Evolutionary conservation across 1,140 invertebrate species (phyloP), one percentile per base, ranked within the genome.

Genomic region (Wasmannia auropunctata): DNA sequence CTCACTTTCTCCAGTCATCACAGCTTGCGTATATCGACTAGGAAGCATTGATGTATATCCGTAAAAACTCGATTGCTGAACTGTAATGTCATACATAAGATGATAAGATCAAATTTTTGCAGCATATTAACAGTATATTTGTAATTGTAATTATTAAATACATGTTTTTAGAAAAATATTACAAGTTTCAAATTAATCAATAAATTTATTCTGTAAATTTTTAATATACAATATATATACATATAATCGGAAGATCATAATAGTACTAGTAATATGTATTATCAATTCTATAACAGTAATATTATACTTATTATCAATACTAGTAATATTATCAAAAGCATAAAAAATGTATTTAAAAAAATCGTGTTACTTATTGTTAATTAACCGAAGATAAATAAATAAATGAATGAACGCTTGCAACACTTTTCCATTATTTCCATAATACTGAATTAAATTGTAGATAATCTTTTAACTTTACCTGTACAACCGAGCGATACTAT

Each of bases 1-100:
- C 96, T 97, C 96, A 97, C 98, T 99, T 96, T 99, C 98, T 74
- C 98, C 98, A 22, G 97, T 97, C 98, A 99, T 99, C 0, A 99
- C 98, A 72, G 98, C 98, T 93, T 99, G 98, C 0, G 98, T 99
- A 92, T 99, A 99, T 79, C 97, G 95, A 80, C 97, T 97, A 22
- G 98, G 98, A 77, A 99, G 95, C 97, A 98, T 98, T 83, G 98
- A 98, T 2, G 98, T 98, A 92, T 98, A 99, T 10, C 98, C 98
- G 93, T 99, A 99, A 95, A 98, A 99, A 94, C 98, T 98, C 0
- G 98, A 98, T 95, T 99, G 98, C 94, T 99, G 98, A 63, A 99
- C 97, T 96, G 92, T 77, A 95, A 95, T 10, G 2, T 10, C 40
- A 85, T 70, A 40, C 3, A 31, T 6, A 22, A 62, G 5, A 49